Base-by-base conservation (phyloP, 2,797 vertebrate genomes). In the Hephaestus fuliginosus region DNA sequence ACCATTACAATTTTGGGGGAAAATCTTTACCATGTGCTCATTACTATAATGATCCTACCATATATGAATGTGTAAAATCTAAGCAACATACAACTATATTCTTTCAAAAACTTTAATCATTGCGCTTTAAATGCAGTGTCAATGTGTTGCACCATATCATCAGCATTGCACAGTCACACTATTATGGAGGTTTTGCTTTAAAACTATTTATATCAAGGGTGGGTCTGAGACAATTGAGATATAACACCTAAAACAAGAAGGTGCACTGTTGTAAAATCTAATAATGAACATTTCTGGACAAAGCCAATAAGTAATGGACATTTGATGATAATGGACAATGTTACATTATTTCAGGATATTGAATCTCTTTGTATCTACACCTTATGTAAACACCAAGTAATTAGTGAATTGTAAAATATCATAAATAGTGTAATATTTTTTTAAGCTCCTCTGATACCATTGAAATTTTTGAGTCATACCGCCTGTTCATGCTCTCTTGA, bases 221-320 rank as follows among this genome's bases (percentile, higher is more conserved):
- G 0, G 17, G 49, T 9, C 18, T 18, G 22, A 39, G 41, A 68
- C n/a, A 28, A 22, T 41, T 46, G 30, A 44, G 13, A 60, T 44
- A 28, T 4, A 56, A 49, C 5, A 33, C 15, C 6, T 33, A 22
- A n/a, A 76, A 28, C 33, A 70, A 12, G 18, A 15, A 13, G 13
- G 76, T 22, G 55, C 17, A 36, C 6, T n/a, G 28, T 28, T 64
- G 18, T 48, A 48, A 62, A 78, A 49, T 78, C 44, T 56, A 36
- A 63, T 63, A 30, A 67, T 51, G 10, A 71, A 22, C 7, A 22
- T 46, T 51, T 73, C 44, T 25, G 2, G 22, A n/a, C 8, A 22
- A 39, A 51, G 30, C 28, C 11, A 7, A 28, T 60, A 10, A 13
- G n/a, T 20, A 20, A 2, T 48, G 12, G 15, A 57, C 2, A 22